phyloP scores from a whole-genome alignment of 2,888 invertebrate species.

The Dicyrtomina minuta region DNA sequence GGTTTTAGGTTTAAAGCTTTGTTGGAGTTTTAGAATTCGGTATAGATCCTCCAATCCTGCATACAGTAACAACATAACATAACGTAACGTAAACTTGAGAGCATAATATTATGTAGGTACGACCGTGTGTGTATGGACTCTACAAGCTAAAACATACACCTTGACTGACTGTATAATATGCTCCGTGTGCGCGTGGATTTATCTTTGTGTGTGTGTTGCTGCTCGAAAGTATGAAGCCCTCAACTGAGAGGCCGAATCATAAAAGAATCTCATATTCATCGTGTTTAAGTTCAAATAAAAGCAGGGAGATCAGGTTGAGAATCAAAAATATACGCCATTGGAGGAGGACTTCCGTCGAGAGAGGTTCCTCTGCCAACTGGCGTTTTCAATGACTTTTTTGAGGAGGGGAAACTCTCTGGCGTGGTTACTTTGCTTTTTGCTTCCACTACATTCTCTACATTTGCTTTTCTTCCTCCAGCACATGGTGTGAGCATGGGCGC shows the following conservation, averaged over 20 bases:
- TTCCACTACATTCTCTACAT: not conserved
- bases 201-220: too few species aligned
- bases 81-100: too few species aligned
- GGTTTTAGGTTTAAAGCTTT: too few species aligned
- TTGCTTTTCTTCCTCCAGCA: slow-evolving; percentile 39
- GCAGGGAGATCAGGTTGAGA: slow-evolving; percentile 20
- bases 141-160: too few species aligned
- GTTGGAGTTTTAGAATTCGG: too few species aligned
- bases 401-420: slow-evolving; percentile 25
- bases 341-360: slow-evolving; percentile 28
- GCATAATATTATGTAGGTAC: too few species aligned
- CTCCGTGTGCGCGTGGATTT: too few species aligned
- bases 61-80: too few species aligned
- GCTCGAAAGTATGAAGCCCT: too few species aligned
- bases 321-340: slow-evolving; percentile 30
- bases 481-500: slow-evolving; percentile 47
- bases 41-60: too few species aligned
- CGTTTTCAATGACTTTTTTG: slow-evolving; percentile 29
- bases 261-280: not conserved
- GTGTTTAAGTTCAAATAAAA: slow-evolving; percentile 17
- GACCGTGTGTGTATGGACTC: too few species aligned
- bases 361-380: slow-evolving; percentile 30
- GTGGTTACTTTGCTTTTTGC: slow-evolving; percentile 26
- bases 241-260: not conserved
- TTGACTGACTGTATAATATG: too few species aligned